Evolutionary conservation across 2,888 invertebrate species (phyloP).

Genomic region (Hydroisotoma schaefferi): DNA sequence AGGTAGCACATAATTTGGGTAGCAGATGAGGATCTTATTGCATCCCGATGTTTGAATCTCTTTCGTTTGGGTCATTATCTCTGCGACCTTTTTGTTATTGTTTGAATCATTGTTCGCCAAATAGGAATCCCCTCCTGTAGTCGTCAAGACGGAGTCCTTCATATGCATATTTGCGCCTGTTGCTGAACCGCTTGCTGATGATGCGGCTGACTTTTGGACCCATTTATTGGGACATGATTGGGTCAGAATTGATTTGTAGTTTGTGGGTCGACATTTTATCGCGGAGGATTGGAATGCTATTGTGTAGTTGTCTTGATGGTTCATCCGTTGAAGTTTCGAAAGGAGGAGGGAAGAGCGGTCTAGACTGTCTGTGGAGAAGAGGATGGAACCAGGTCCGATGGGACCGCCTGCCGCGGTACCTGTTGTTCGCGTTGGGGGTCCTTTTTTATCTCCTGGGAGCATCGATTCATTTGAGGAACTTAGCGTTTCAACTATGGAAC

Average conservation of each 20-base stretch:
- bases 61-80: conserved; percentile 61
- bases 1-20: conserved; percentile 84
- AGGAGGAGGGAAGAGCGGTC: conserved; percentile 80
- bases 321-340: conserved; percentile 81
- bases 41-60: too few species aligned
- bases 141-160: too few species aligned
- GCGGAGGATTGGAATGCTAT: conserved; percentile 75
- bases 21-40: too few species aligned
- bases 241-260: too few species aligned
- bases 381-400: too few species aligned
- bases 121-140: background rate
- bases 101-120: background rate
- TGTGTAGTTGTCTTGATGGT: conserved; percentile 88
- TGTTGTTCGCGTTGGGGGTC: background rate
- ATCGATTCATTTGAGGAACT: too few species aligned
- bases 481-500: background rate
- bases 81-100: background rate
- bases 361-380: conserved; percentile 86
- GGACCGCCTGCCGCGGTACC: conserved; percentile 50
- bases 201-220: conserved; percentile 10
- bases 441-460: too few species aligned
- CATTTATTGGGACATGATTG: too few species aligned
- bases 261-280: too few species aligned
- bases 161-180: conserved; percentile 16
- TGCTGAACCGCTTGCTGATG: conserved; percentile 19